These are phyloP conservation scores for Agrilus cyanescens DNA, from an alignment of 2,888 invertebrate genomes.

Conservation along the genomic window DNA sequence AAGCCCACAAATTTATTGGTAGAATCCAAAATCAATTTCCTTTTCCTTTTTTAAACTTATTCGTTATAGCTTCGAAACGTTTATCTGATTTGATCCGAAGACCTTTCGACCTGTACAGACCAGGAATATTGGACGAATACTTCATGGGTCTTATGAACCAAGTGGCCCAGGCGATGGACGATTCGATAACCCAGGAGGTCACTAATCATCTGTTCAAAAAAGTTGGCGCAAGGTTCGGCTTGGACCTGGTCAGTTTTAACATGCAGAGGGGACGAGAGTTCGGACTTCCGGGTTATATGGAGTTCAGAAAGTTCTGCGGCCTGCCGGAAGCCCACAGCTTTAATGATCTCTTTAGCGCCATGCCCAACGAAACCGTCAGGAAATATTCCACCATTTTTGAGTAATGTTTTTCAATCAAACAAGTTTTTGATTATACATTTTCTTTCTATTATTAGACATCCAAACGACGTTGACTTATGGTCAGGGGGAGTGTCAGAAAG, in stretches of 20 bases:
- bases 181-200: constrained; percentile 81
- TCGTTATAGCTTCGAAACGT: constrained; percentile 66
- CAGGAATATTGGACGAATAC: constrained; percentile 83
- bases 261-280: constrained; percentile 89
- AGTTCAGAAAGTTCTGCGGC: constrained; percentile 84
- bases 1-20: constrained; percentile 89
- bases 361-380: constrained; percentile 78
- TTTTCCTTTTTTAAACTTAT: background rate
- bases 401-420: constrained; percentile 36
- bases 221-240: constrained; percentile 58
- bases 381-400: constrained; percentile 76
- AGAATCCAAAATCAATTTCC: constrained; percentile 12
- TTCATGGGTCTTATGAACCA: constrained; percentile 89
- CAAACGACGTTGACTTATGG: constrained; percentile 88
- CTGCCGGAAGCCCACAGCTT: constrained; percentile 65
- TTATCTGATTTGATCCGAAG: constrained; percentile 78
- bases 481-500: constrained; percentile 88
- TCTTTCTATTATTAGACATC: constrained; percentile 46
- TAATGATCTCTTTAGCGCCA: constrained; percentile 72
- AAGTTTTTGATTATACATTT: constrained; percentile 5
- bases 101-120: constrained; percentile 81
- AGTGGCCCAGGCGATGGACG: constrained; percentile 91
- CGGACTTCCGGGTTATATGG: constrained; percentile 86
- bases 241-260: constrained; percentile 86
- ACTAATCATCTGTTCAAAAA: constrained; percentile 88